Base-by-base conservation (phyloP, 2,888 invertebrate genomes). In the Amiota mariae region DNA sequence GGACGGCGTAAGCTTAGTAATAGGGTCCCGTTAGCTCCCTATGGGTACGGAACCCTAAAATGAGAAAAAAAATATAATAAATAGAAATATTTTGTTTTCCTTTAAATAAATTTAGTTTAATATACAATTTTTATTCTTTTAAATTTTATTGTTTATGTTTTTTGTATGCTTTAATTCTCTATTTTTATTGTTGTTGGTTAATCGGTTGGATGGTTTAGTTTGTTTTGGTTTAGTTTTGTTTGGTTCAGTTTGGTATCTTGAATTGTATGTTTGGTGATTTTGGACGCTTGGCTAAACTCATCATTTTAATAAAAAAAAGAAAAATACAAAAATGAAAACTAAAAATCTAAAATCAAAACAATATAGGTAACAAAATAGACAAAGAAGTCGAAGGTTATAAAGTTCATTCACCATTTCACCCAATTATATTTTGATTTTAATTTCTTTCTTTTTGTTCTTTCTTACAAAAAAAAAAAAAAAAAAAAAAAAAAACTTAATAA, bases 241-340 rank as follows among this genome's bases (percentile, higher is more conserved):
- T 74, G 24, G 51, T 70, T 63, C n/a, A n/a, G 63, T 66, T 47
- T 57, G 67, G 70, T 72, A 24, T 67, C 48, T 66, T 18, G 11
- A 66, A 6, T 18, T 48, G 12, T 66, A 47, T 56, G 64, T 64
- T 72, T 12, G 47, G 54, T 48, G 36, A 6, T 36, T 36, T 36
- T 24, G 24, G 24, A 24, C 36, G 36, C 8, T 36, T 36, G 24
- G 24, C 24, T 36, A 36, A 36, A 36, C 36, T 36, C 36, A 36
- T 36, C 36, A 36, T 36, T 36, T 36, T 36, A 6, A 36, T 36
- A 36, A 36, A 36, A 36, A 36, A 6, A 36, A 36, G 36, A 36
- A 36, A 36, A 36, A 36, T 36, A 36, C 6, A 36, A 2, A 24
- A 24, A 24, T 1, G 3, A 24, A 24, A 24, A 24, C 3, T 18